A percentile compares a stretch with the other conserved stretches of the same genome.
Evolutionary conservation across 2,113 vertebrate genomes (phyloP).

Genomic region (Gulo gulo): DNA sequence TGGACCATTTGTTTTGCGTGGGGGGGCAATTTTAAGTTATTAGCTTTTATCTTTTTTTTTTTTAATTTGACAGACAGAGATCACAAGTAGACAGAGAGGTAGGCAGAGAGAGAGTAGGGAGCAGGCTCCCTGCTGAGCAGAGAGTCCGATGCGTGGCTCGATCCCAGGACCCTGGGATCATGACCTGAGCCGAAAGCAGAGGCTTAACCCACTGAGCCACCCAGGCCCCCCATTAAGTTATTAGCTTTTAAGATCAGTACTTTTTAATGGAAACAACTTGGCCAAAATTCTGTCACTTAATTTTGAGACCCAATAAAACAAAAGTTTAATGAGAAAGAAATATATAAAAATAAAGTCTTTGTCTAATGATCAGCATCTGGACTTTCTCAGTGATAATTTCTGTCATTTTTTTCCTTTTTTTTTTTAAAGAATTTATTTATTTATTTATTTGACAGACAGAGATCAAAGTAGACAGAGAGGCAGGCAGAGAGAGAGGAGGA

Average conservation of each 20-base stretch:
- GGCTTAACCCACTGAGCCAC: too few relatives aligned
- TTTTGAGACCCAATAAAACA: background rate
- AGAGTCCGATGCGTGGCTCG: too few relatives aligned
- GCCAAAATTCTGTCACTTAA: background rate
- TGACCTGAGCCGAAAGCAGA: too few relatives aligned
- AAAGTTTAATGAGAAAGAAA: background rate
- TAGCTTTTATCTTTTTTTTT: background rate
- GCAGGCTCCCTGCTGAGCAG: too few relatives aligned
- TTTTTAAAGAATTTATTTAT: too few relatives aligned
- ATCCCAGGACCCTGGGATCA: too few relatives aligned
- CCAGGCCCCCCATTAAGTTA: background rate
- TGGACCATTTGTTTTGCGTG: background rate
- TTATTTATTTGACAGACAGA: too few relatives aligned
- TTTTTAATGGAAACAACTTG: background rate
- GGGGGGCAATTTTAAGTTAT: background rate
- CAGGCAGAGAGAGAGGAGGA: too few relatives aligned
- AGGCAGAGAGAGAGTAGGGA: too few relatives aligned
- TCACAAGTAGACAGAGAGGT: too few relatives aligned
- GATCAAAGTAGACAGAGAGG: too few relatives aligned
- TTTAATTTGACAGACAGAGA: too few relatives aligned
- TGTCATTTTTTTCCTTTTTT: background rate
- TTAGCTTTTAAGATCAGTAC: background rate
- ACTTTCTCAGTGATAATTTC: background rate
- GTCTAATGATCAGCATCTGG: background rate
- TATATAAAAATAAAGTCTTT: background rate